These are phyloP conservation scores for Harpagus bidentatus DNA, from an alignment of 2,113 vertebrate genomes.

Conservation along the genomic window DNA sequence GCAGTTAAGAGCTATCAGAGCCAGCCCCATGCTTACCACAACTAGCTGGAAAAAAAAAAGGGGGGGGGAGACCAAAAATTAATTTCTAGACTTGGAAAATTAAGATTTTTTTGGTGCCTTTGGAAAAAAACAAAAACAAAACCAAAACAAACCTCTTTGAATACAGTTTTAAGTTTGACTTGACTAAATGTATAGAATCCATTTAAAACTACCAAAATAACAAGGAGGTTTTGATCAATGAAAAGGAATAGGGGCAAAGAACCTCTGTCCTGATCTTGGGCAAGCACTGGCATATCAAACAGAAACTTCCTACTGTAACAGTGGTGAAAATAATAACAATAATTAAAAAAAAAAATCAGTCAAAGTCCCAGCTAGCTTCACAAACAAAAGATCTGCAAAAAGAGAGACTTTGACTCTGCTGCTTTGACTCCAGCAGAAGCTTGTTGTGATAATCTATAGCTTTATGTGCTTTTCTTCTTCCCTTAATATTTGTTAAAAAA, in stretches of 20 bases:
- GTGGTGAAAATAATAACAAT: background rate
- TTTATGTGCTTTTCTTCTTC: background rate
- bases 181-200: background rate
- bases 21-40: background rate
- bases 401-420: fast-evolving
- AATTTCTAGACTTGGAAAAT: background rate
- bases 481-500: background rate
- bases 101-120: background rate
- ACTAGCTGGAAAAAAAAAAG: background rate
- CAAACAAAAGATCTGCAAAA: background rate
- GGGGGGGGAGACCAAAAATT: background rate
- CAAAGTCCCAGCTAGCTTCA: background rate
- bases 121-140: background rate
- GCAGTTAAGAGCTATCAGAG: background rate
- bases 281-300: background rate
- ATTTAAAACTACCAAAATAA: background rate
- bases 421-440: background rate
- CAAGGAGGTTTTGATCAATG: background rate
- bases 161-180: background rate
- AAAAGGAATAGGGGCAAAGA: background rate
- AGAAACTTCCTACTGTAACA: background rate
- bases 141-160: fast-evolving
- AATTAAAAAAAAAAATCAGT: background rate
- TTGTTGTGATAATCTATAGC: background rate
- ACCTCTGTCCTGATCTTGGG: background rate